A percentile compares a stretch with the other conserved stretches of the same genome.
phyloP scores from a whole-genome alignment of 2,797 vertebrate species.

The Vultur gryphus region DNA sequence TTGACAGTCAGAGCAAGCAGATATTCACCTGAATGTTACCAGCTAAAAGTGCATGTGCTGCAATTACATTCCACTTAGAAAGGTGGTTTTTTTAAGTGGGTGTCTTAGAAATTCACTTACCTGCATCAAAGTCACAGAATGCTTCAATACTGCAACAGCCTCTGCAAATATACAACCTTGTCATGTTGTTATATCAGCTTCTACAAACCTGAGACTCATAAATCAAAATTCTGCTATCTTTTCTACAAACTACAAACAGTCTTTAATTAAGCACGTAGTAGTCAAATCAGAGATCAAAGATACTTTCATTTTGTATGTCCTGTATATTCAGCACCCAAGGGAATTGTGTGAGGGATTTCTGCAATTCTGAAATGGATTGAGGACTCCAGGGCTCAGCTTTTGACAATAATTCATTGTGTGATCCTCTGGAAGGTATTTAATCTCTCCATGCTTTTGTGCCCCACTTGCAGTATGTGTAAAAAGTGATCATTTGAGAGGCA shows the following conservation, averaged over 20 bases:
- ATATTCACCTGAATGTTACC: background rate
- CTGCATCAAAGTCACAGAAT: background rate
- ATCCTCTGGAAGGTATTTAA: background rate
- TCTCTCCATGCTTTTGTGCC: background rate
- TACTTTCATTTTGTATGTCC: background rate
- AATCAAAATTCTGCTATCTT: background rate
- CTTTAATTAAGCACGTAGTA: background rate
- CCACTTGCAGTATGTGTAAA: background rate
- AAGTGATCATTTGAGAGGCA: background rate
- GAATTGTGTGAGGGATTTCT: background rate
- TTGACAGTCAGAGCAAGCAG: background rate
- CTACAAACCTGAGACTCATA: background rate
- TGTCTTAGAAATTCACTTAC: background rate
- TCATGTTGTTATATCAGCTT: background rate
- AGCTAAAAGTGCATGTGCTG: background rate
- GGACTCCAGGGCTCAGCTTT: background rate
- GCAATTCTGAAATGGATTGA: background rate
- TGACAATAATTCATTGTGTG: background rate
- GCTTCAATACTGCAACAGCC: background rate
- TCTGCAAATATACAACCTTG: background rate
- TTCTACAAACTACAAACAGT: background rate
- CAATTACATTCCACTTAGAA: background rate
- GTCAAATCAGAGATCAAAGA: conserved; percentile 1
- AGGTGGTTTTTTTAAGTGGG: background rate
- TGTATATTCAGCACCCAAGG: background rate